Evolutionary conservation across 2,113 vertebrate species (phyloP), one percentile per base, ranked within the genome.

Genomic region (Camelus dromedarius): DNA sequence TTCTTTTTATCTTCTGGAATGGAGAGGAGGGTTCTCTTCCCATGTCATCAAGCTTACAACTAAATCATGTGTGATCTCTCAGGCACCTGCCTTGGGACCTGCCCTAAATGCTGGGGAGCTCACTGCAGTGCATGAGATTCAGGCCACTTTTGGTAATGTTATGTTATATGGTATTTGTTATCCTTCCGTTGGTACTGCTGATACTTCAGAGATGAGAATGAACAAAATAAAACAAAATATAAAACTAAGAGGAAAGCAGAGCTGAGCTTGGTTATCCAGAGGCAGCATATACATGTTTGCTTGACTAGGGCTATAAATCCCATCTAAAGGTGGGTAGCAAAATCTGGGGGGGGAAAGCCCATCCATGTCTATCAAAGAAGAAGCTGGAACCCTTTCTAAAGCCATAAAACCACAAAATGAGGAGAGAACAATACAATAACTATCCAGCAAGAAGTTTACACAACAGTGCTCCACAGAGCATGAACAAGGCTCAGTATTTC

Each of bases 141-240:
- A 99, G 98, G 99, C 99, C 82, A 99, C 99, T 46, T 99, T 99
- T 97, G 99, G 99, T 97, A 99, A 99, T 97, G 98, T 99, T 12
- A 99, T 99, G 99, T 99, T 99, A 5, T 99, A 99, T 94, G 99
- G 99, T 88, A 98, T 99, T 67, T 99, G 99, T 98, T 99, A 99
- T 98, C 99, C 99, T 3, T 99, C 99, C 88, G 99, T 94, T 99
- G 99, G 56, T 99, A 99, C 96, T 99, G 99, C 99, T 99, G 99
- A 99, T 99, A 99, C 97, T 99, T 99, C 93, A 99, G 99, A 98
- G 99, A 99, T 95, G 99, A 99, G 83, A 99, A 99, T 70, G 99
- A 99, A 97, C 97, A 98, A 99, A 99, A 99, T 97, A 99, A 99
- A 98, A 95, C 98, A 64, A 99, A 99, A 97, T 99, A 99, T 35